Conservation (phyloP, 2,797 vertebrate genomes). For the Gymnodraco acuticeps region DNA sequence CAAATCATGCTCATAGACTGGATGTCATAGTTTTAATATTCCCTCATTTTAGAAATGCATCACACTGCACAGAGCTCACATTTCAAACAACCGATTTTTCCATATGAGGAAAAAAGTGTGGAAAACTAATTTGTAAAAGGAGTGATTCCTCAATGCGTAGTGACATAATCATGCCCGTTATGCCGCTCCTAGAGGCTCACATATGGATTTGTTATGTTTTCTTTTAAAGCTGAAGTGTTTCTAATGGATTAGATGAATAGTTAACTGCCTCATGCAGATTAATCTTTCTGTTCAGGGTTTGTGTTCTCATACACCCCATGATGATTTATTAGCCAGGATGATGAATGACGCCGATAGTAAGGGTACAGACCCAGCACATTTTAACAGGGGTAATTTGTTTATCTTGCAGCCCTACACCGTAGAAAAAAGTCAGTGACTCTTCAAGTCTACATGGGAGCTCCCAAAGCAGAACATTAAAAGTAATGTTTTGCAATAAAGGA, state of each 20-base stretch:
- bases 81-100: constrained; percentile 43
- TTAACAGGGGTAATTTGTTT: constrained; percentile 70
- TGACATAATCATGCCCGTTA: constrained; percentile 17
- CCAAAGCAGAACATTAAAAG: neutral
- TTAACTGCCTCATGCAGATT: constrained; percentile 57
- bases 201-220: constrained; percentile 58
- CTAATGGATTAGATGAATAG: constrained; percentile 54
- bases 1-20: constrained; percentile 16
- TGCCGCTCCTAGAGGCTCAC: constrained; percentile 14
- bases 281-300: constrained; percentile 71
- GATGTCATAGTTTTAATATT: constrained; percentile 45
- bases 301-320: constrained; percentile 71
- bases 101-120: constrained; percentile 55
- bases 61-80: neutral
- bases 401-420: constrained; percentile 48
- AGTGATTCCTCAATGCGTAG: constrained; percentile 28
- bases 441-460: neutral
- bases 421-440: constrained; percentile 9
- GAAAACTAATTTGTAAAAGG: constrained; percentile 28
- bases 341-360: constrained; percentile 75
- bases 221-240: constrained; percentile 48
- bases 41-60: constrained; percentile 44
- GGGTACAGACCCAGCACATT: constrained; percentile 66
- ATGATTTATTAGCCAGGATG: constrained; percentile 76
- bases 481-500: neutral